Evolutionary conservation across 2,797 vertebrate genomes (phyloP).

Genomic region (Aselliscus stoliczkanus): DNA sequence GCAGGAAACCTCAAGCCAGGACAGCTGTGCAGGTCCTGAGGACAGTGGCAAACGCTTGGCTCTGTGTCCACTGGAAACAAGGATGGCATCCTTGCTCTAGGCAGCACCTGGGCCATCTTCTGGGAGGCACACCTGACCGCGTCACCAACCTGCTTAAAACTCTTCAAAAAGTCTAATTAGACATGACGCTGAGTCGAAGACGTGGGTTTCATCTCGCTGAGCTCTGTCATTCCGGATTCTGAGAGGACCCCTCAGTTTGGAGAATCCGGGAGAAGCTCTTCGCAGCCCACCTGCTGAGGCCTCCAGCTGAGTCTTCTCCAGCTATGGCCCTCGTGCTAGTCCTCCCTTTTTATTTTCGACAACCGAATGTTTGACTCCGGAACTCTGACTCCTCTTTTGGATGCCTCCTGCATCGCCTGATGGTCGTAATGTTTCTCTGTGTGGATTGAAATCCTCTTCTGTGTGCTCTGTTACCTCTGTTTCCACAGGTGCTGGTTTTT

Average conservation of each 20-base stretch:
- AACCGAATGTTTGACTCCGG: no score
- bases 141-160: not conserved
- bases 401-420: not conserved
- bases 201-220: not conserved
- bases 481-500: not conserved
- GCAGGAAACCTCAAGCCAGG: not conserved
- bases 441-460: not conserved
- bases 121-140: not conserved
- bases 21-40: not conserved
- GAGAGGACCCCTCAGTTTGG: not conserved
- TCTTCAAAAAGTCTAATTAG: not conserved
- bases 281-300: no score
- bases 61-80: not conserved
- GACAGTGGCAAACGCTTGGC: not conserved
- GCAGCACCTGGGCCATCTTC: not conserved
- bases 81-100: not conserved
- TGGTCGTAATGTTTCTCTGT: not conserved
- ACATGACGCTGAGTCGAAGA: not conserved
- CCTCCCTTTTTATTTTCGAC: not conserved
- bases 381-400: not conserved
- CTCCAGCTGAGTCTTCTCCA: not conserved
- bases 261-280: no score
- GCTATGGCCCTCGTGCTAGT: rapidly evolving
- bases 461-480: not conserved
- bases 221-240: no score